These are phyloP conservation scores for Salpingus planirostris DNA, from an alignment of 2,888 invertebrate species.

Conservation along the genomic window DNA sequence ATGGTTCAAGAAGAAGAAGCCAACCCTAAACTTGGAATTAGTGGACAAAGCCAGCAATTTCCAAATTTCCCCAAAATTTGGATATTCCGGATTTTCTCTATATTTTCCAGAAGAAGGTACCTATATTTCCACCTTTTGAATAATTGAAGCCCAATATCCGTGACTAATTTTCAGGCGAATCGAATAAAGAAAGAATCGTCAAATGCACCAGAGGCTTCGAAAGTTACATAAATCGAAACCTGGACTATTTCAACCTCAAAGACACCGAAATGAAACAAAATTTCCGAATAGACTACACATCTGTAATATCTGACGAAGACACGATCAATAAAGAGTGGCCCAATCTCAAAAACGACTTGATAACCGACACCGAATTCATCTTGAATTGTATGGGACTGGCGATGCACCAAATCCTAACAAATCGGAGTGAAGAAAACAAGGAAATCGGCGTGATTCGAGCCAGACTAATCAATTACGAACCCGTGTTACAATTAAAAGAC, in stretches of 20 bases:
- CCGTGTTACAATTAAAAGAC: conserved; percentile 56
- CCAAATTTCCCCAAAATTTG: conserved; percentile 26
- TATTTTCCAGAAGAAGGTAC: conserved; percentile 59
- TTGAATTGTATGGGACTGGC: conserved; percentile 67
- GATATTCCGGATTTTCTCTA: conserved; percentile 63
- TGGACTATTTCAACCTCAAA: conserved; percentile 44
- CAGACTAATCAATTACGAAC: conserved; percentile 55
- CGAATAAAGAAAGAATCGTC: conserved; percentile 42
- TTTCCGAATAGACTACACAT: conserved; percentile 51
- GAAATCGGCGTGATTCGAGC: conserved; percentile 45
- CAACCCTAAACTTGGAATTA: conserved; percentile 4
- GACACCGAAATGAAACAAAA: conserved; percentile 51
- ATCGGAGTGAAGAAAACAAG: conserved; percentile 37
- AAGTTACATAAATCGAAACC: conserved; percentile 46
- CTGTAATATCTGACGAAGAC: conserved; percentile 45
- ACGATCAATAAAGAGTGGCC: conserved; percentile 52
- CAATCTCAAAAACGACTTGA: conserved; percentile 48
- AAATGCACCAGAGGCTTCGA: conserved; percentile 47
- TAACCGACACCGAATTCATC: conserved; percentile 56
- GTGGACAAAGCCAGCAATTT: conserved; percentile 14
- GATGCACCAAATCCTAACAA: conserved; percentile 58
- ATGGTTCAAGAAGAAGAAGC: conserved; percentile 9
- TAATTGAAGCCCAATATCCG: too few relatives aligned
- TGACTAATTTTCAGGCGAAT: conserved; percentile 4
- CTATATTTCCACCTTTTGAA: conserved; percentile 1